These are phyloP conservation scores for Scartelaos histophorus DNA, from an alignment of 2,113 vertebrate species.

Conservation along the genomic window DNA sequence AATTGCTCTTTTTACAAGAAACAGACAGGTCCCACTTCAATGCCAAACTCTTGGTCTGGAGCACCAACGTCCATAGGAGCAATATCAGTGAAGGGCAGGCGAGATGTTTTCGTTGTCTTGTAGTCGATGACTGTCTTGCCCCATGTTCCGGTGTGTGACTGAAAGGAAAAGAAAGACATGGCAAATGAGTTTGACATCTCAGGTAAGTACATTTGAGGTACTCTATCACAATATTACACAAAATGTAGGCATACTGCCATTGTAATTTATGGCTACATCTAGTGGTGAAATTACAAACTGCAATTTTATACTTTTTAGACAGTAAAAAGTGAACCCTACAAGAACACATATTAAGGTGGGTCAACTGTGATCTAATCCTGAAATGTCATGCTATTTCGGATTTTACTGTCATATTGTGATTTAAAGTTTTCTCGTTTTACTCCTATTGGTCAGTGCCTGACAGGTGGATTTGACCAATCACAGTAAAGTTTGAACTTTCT, in stretches of 20 bases:
- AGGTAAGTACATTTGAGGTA: not conserved
- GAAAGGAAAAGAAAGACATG: slow-evolving; percentile 28
- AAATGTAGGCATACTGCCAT: not conserved
- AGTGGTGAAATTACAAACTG: not conserved
- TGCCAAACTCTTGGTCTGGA: slow-evolving; percentile 97
- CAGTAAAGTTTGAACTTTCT: no score
- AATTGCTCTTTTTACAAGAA: slow-evolving; percentile 99
- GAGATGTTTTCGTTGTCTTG: slow-evolving; percentile 98
- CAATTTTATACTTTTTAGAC: not conserved
- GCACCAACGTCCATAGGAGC: slow-evolving; percentile 98
- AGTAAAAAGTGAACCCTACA: no score
- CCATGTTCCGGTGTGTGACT: slow-evolving; percentile 96
- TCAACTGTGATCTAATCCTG: no score
- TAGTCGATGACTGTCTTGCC: slow-evolving; percentile 98
- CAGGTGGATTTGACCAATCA: no score
- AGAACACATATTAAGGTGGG: no score
- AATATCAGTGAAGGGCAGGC: slow-evolving; percentile 96
- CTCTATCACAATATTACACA: not conserved
- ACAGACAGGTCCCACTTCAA: slow-evolving; percentile 93
- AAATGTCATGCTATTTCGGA: no score
- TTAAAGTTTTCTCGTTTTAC: not conserved
- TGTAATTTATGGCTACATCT: not conserved
- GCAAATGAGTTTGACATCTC: not conserved
- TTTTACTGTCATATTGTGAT: no score
- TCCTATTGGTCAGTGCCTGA: no score